A percentile compares a stretch with the other conserved stretches of the same genome.
Evolutionary conservation across 2,888 invertebrate genomes (phyloP).

Genomic region (Callyntrura guangdongensis): DNA sequence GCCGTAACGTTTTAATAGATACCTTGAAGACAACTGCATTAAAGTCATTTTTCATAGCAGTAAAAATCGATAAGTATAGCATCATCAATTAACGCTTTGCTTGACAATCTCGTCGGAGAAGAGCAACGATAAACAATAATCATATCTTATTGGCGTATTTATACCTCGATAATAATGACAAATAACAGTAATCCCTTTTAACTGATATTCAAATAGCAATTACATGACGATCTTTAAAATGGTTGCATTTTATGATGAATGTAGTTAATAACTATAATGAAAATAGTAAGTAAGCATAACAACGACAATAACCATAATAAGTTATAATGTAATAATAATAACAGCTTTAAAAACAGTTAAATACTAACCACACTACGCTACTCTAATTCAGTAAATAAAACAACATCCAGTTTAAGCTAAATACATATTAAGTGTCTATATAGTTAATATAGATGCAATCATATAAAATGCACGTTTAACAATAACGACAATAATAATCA

Average conservation of each 20-base stretch:
- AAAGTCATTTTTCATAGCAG: background rate
- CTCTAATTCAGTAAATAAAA: conserved; percentile 62
- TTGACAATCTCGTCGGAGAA: background rate
- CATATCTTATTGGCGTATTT: background rate
- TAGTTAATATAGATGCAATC: conserved; percentile 33
- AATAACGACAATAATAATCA: conserved; percentile 26
- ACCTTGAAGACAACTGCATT: conserved; percentile 6
- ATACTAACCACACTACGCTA: conserved; percentile 40
- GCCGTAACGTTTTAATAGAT: background rate
- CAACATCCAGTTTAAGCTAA: conserved; percentile 47
- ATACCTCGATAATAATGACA: background rate
- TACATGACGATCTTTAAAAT: conserved; percentile 64
- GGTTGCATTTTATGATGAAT: conserved; percentile 70
- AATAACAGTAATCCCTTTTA: conserved; percentile 21
- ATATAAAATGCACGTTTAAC: conserved; percentile 50
- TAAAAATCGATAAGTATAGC: conserved; percentile 43
- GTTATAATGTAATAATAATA: conserved; percentile 46
- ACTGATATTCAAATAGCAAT: conserved; percentile 25
- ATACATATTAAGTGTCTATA: conserved; percentile 6
- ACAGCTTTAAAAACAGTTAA: conserved; percentile 55
- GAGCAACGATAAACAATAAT: background rate
- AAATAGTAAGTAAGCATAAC: conserved; percentile 36
- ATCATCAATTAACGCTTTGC: conserved; percentile 17
- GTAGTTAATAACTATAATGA: conserved; percentile 41
- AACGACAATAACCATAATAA: conserved; percentile 51